A percentile compares a stretch with the other conserved stretches of the same genome.
Conservation (phyloP, 2,113 vertebrate genomes). For the Chascanopsetta lugubris region DNA sequence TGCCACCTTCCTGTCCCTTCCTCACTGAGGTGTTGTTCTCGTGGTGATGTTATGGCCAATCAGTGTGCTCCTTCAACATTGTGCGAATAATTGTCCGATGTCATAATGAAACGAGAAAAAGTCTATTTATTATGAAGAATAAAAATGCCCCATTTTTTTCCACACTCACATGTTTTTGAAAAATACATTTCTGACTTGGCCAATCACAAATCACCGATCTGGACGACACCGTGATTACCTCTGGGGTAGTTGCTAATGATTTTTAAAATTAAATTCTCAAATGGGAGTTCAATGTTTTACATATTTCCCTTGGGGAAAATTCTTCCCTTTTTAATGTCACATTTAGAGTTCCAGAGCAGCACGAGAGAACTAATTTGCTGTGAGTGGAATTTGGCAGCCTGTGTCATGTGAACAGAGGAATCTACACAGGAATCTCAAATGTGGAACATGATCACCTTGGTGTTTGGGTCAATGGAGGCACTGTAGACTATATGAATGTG, state of each 20-base stretch:
- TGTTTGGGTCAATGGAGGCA: not conserved
- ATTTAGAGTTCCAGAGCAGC: slow-evolving; percentile 10
- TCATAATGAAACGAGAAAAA: slow-evolving; percentile 50
- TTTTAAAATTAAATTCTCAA: slow-evolving; percentile 40
- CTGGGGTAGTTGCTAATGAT: slow-evolving; percentile 32
- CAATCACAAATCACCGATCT: not conserved
- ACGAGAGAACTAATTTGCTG: slow-evolving; percentile 19
- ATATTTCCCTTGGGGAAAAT: slow-evolving; percentile 36
- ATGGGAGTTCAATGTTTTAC: slow-evolving; percentile 30
- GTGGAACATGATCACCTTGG: no score
- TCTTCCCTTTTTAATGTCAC: slow-evolving; percentile 1
- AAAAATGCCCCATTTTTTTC: slow-evolving; percentile 32
- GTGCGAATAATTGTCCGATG: slow-evolving; percentile 44
- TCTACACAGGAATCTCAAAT: not conserved
- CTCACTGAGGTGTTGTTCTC: not conserved
- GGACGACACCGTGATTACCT: slow-evolving; percentile 11
- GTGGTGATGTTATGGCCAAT: slow-evolving; percentile 25
- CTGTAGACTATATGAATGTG: not conserved
- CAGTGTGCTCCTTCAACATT: slow-evolving; percentile 9
- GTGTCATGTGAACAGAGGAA: not conserved
- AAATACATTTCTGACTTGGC: not conserved
- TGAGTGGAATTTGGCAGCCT: not conserved
- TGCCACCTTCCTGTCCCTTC: not conserved
- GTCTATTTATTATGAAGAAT: slow-evolving; percentile 73
- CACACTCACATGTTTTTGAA: slow-evolving; percentile 22